Conservation (phyloP, 2,113 vertebrate genomes). For the Sphyrna mokarran region DNA sequence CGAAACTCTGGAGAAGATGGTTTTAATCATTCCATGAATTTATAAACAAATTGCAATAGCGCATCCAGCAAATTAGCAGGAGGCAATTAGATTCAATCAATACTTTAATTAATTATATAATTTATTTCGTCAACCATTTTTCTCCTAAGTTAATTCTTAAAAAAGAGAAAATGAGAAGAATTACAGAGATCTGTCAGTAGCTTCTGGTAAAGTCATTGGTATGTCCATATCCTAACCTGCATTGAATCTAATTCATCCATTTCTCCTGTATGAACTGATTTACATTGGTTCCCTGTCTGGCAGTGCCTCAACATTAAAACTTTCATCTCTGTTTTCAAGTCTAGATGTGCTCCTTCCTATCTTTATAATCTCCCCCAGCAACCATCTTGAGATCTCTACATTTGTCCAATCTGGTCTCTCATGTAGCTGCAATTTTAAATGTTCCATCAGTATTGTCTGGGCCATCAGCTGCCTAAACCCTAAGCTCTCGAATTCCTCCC, state of each 20-base stretch:
- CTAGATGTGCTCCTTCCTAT: not conserved
- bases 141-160: not conserved
- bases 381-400: not conserved
- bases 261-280: not conserved
- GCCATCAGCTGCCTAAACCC: not conserved
- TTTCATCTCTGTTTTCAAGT: not conserved
- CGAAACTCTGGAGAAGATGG: conserved; percentile 49
- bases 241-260: not conserved
- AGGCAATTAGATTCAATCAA: not conserved
- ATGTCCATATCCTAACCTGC: not conserved
- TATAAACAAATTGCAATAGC: not conserved
- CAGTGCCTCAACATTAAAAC: not conserved
- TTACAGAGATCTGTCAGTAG: not conserved
- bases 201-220: not conserved
- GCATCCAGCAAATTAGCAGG: not conserved
- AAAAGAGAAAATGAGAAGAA: not conserved
- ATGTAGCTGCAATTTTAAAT: not conserved
- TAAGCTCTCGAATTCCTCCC: not conserved
- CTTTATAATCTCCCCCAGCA: not conserved
- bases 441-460: not conserved
- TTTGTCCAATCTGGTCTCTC: not conserved
- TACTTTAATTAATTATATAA: not conserved
- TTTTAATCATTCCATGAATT: conserved; percentile 45
- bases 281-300: not conserved
- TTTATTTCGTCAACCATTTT: not conserved